Evolutionary conservation across 1,140 invertebrate species (phyloP).

Genomic region (Drosophila arawakana): DNA sequence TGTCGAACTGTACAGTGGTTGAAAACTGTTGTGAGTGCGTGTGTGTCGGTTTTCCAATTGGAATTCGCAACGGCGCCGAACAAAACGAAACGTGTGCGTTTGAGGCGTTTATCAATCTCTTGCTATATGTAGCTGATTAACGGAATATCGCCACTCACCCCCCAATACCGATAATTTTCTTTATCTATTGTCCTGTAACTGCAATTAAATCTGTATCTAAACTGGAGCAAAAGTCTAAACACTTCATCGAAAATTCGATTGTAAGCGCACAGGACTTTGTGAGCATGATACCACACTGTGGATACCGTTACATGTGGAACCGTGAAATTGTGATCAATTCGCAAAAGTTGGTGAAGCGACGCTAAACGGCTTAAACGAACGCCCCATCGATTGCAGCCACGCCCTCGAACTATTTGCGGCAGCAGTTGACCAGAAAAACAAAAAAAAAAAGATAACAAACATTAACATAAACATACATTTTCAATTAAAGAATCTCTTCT

Average conservation of each 20-base stretch:
- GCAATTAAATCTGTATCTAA: conserved; percentile 9
- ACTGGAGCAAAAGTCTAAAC: conserved; percentile 18
- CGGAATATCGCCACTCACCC: not conserved
- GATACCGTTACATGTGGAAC: conserved; percentile 94
- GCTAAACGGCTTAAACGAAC: conserved; percentile 75
- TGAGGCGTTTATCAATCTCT: conserved; percentile 39
- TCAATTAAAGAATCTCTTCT: not conserved
- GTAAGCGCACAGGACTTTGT: conserved; percentile 75
- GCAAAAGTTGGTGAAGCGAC: conserved; percentile 95
- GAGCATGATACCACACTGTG: conserved; percentile 87
- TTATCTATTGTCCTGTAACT: not conserved
- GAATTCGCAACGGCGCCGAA: conserved; percentile 56
- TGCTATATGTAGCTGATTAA: conserved; percentile 68
- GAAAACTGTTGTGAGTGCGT: conserved; percentile 4
- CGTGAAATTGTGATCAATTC: conserved; percentile 95
- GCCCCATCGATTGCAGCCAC: conserved; percentile 18
- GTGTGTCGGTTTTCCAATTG: not conserved
- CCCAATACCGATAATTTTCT: not conserved
- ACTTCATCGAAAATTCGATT: conserved; percentile 45
- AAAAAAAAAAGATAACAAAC: no score
- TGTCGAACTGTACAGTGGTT: conserved; percentile 26
- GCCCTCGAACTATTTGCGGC: conserved; percentile 62
- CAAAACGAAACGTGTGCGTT: conserved; percentile 64
- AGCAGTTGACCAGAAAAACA: conserved; percentile 64
- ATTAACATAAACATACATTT: conserved; percentile 8